These are phyloP conservation scores for Lepus townsendii DNA, from an alignment of 2,797 vertebrate genomes.

Conservation along the genomic window DNA sequence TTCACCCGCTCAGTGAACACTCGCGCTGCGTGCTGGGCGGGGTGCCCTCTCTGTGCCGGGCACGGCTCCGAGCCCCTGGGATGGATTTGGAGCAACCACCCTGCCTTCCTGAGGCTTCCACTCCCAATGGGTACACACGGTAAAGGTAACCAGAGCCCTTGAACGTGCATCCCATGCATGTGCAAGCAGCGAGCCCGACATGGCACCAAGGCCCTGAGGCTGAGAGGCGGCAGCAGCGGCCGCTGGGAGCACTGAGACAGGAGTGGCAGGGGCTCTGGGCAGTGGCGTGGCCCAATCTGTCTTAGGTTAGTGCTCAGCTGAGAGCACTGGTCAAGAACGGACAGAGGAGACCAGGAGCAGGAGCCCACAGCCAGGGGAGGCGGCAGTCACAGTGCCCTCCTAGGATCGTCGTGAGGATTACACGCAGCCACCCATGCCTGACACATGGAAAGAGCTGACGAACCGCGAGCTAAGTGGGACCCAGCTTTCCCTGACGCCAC, in stretches of 20 bases:
- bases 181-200: too few species aligned
- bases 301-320: not conserved
- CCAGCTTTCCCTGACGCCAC: not conserved
- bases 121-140: not conserved
- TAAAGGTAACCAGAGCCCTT: too few species aligned
- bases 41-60: not conserved
- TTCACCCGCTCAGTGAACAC: not conserved
- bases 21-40: too few species aligned
- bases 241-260: not conserved
- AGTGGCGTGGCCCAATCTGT: fast-evolving
- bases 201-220: not conserved
- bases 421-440: not conserved
- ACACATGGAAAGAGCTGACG: not conserved
- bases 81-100: too few species aligned
- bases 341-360: not conserved
- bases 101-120: not conserved
- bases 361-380: not conserved
- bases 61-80: not conserved
- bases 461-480: not conserved
- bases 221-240: not conserved
- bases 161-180: too few species aligned
- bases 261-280: not conserved
- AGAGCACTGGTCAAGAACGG: not conserved
- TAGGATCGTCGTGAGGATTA: not conserved
- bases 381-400: fast-evolving